phyloP scores from a whole-genome alignment of 1,140 invertebrate species.

The Trichonephila clavipes region DNA sequence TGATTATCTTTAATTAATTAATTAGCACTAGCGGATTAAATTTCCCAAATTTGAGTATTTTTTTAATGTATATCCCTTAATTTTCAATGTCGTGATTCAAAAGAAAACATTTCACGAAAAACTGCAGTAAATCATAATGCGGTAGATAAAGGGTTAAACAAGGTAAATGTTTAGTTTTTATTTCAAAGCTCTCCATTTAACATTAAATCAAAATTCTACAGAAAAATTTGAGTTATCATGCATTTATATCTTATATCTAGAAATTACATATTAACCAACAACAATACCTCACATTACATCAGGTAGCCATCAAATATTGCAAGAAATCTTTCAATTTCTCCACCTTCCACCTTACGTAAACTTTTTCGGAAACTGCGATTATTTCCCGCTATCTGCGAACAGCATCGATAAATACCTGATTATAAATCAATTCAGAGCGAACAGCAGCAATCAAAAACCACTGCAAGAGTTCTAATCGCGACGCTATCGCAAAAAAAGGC shows the following conservation, averaged over 20 bases:
- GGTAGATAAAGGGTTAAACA: too few species aligned
- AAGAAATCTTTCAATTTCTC: neutral
- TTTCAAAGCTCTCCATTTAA: neutral
- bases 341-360: neutral
- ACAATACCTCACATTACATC: neutral
- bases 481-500: neutral
- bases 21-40: too few species aligned
- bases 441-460: conserved; percentile 20
- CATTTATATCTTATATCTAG: neutral
- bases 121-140: too few species aligned
- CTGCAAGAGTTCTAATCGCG: neutral
- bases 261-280: neutral
- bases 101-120: too few species aligned
- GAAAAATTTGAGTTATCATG: too few species aligned
- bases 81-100: too few species aligned
- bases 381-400: neutral
- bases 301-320: neutral
- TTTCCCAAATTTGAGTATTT: too few species aligned
- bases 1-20: too few species aligned
- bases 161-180: too few species aligned
- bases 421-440: conserved; percentile 44
- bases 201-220: neutral
- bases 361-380: neutral
- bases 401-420: neutral
- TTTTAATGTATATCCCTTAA: too few species aligned